Percentiles rank a stretch among this genome's conserved stretches.
These are phyloP conservation scores for Sebastiscus tertius DNA, from an alignment of 2,797 vertebrate genomes.

Conservation along the genomic window DNA sequence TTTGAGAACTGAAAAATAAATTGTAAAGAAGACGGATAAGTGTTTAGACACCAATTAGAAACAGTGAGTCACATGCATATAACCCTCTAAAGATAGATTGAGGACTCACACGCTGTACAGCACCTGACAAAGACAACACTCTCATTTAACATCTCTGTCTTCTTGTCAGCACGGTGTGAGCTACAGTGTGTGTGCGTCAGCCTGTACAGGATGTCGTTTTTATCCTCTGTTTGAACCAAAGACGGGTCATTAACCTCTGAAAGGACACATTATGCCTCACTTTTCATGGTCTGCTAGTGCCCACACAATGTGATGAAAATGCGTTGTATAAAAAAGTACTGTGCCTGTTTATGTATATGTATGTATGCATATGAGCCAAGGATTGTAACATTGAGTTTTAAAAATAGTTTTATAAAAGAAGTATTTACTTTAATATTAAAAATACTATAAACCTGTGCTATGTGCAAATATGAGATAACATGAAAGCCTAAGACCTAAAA, in stretches of 20 bases:
- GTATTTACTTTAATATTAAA: neutral
- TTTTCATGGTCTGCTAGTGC: neutral
- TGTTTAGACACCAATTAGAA: slow-evolving; percentile 12
- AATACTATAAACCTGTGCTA: neutral
- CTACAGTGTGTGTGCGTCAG: slow-evolving; percentile 19
- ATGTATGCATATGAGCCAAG: neutral
- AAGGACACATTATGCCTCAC: slow-evolving; percentile 1
- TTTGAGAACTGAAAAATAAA: slow-evolving; percentile 16
- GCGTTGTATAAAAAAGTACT: neutral
- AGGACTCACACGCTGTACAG: slow-evolving; percentile 26
- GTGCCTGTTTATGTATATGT: neutral
- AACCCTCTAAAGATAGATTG: slow-evolving; percentile 63
- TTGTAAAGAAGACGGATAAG: slow-evolving; percentile 6
- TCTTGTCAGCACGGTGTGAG: slow-evolving; percentile 52
- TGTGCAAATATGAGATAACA: neutral
- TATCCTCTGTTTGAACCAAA: slow-evolving; percentile 25
- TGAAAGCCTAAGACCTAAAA: neutral
- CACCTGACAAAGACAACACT: slow-evolving; percentile 51
- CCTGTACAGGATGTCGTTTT: slow-evolving; percentile 19
- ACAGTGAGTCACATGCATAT: slow-evolving; percentile 51
- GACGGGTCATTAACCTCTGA: neutral
- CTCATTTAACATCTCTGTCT: slow-evolving; percentile 53
- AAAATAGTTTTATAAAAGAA: neutral
- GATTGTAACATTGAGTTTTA: neutral
- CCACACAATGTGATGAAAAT: neutral